Conservation (phyloP, 2,113 vertebrate species). For the Dicerorhinus sumatrensis region DNA sequence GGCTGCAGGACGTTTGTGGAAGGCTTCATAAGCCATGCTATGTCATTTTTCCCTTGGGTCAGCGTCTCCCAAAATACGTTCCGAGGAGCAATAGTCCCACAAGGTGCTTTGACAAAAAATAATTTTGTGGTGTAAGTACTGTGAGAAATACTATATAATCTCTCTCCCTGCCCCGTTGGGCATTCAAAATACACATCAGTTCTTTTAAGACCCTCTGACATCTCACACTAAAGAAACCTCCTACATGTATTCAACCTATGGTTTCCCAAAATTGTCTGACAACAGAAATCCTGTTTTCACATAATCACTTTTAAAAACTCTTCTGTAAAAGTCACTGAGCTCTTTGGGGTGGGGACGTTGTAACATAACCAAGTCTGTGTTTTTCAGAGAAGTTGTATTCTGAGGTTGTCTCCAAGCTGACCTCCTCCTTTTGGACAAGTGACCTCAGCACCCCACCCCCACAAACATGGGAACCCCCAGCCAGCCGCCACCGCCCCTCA, state of each 20-base stretch:
- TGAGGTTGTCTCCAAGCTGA: not conserved
- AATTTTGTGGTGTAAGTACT: not conserved
- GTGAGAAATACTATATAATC: not conserved
- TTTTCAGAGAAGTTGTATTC: not conserved
- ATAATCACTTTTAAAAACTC: not conserved
- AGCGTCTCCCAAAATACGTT: not conserved
- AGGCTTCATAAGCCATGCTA: not conserved
- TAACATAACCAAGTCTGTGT: not conserved
- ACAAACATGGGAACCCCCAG: too few species aligned
- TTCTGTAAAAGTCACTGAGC: not conserved
- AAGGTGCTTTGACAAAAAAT: not conserved
- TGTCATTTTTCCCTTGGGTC: too few species aligned
- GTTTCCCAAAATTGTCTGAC: not conserved
- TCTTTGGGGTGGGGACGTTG: not conserved
- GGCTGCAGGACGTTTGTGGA: not conserved
- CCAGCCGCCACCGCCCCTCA: not conserved
- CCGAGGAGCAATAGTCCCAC: not conserved
- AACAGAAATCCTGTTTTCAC: not conserved
- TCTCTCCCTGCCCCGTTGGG: not conserved
- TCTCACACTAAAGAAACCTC: not conserved
- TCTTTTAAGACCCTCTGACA: not conserved
- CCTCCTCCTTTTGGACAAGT: not conserved
- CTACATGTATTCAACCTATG: not conserved
- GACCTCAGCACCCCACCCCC: too few species aligned
- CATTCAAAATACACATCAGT: not conserved